Evolutionary conservation across 2,888 invertebrate genomes (phyloP).

Genomic region (Acrobasis suavella): DNA sequence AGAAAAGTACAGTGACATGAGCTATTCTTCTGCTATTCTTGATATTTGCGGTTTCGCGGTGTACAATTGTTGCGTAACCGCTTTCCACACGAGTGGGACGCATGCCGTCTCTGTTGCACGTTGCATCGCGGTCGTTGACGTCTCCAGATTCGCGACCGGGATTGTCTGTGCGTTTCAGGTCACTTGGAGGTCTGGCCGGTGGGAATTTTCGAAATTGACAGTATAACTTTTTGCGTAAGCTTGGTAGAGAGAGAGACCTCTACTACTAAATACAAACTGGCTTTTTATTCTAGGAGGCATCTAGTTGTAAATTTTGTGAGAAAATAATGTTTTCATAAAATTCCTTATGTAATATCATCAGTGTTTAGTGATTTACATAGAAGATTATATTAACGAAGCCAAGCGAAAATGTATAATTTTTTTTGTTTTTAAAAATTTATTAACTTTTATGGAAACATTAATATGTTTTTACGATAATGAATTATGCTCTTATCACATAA

Average conservation of each 20-base stretch:
- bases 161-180: constrained; percentile 27
- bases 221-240: not conserved
- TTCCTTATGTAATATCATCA: too few relatives aligned
- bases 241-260: too few relatives aligned
- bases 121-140: constrained; percentile 67
- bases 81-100: constrained; percentile 74
- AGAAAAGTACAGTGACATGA: not conserved
- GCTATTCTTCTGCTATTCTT: not conserved
- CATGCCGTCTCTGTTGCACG: constrained; percentile 64
- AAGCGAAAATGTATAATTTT: too few relatives aligned
- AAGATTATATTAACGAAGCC: too few relatives aligned
- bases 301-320: too few relatives aligned
- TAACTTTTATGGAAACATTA: not conserved
- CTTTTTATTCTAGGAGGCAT: too few relatives aligned
- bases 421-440: too few relatives aligned
- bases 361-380: too few relatives aligned
- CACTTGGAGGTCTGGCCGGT: not conserved
- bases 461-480: not conserved
- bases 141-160: constrained; percentile 59
- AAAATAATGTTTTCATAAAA: too few relatives aligned
- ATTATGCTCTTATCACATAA: constrained; percentile 6
- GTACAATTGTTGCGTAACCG: constrained; percentile 74
- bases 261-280: too few relatives aligned
- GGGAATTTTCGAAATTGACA: not conserved
- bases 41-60: constrained; percentile 46